These are phyloP conservation scores for Toxotes jaculatrix DNA, from an alignment of 2,113 vertebrate species.

Conservation along the genomic window DNA sequence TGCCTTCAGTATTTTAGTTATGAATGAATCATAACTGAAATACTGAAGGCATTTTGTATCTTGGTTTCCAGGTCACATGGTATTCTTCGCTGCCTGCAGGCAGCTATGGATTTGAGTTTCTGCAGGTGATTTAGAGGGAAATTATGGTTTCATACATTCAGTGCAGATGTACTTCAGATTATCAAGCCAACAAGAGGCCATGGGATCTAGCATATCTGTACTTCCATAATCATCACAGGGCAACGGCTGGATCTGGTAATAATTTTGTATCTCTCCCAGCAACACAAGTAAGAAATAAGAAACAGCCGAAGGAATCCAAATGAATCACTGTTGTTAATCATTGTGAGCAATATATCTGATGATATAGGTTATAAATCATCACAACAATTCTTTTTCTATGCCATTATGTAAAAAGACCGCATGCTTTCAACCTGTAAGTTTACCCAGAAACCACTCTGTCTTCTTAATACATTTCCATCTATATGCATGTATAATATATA, in stretches of 20 bases:
- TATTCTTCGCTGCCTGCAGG: constrained; percentile 11
- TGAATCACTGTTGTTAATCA: no score
- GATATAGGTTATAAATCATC: background rate
- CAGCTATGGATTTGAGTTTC: background rate
- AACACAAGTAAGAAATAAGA: no score
- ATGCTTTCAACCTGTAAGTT: background rate
- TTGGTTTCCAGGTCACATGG: background rate
- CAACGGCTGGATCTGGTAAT: background rate
- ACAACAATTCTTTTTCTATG: background rate
- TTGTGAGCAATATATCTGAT: background rate
- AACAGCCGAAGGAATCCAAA: no score
- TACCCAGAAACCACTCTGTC: background rate
- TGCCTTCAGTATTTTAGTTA: no score
- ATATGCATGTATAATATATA: background rate
- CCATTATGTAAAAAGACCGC: no score
- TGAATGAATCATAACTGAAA: background rate
- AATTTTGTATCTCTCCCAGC: no score
- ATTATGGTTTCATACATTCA: background rate
- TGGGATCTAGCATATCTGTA: background rate
- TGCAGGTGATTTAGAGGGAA: constrained; percentile 9
- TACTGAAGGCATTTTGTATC: background rate
- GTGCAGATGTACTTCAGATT: background rate
- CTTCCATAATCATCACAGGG: background rate
- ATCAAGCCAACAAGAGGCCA: background rate
- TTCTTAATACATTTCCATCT: background rate